A percentile compares a stretch with the other conserved stretches of the same genome.
phyloP scores from a whole-genome alignment of 2,113 vertebrate genomes.

The Taxidea taxus region DNA sequence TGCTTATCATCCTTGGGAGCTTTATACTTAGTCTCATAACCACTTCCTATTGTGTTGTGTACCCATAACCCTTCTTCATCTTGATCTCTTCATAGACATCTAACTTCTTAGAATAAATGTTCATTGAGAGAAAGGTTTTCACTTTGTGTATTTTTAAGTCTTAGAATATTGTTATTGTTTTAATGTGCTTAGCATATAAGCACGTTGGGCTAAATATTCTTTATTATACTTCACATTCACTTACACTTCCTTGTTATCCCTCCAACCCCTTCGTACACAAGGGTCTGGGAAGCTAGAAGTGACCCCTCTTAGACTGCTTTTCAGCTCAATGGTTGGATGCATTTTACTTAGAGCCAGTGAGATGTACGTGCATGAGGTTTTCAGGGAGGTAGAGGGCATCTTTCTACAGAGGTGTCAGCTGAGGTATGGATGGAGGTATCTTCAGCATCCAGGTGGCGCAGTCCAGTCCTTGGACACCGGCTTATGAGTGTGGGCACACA shows the following conservation, averaged over 20 bases:
- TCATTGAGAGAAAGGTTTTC: neutral
- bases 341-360: neutral
- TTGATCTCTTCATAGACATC: neutral
- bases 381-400: neutral
- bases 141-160: neutral
- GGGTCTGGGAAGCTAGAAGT: neutral
- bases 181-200: neutral
- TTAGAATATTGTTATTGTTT: neutral
- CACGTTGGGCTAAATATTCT: neutral
- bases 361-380: neutral
- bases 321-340: neutral
- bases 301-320: neutral
- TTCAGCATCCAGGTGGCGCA: neutral
- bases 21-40: neutral
- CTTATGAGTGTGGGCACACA: neutral
- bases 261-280: neutral
- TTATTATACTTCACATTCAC: neutral
- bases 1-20: neutral
- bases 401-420: neutral
- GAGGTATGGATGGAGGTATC: neutral
- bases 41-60: neutral
- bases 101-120: constrained; percentile 16
- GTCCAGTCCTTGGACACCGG: neutral
- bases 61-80: neutral
- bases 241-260: neutral